Conservation (phyloP, 2,797 vertebrate genomes). For the Halcyon leucocephala region DNA sequence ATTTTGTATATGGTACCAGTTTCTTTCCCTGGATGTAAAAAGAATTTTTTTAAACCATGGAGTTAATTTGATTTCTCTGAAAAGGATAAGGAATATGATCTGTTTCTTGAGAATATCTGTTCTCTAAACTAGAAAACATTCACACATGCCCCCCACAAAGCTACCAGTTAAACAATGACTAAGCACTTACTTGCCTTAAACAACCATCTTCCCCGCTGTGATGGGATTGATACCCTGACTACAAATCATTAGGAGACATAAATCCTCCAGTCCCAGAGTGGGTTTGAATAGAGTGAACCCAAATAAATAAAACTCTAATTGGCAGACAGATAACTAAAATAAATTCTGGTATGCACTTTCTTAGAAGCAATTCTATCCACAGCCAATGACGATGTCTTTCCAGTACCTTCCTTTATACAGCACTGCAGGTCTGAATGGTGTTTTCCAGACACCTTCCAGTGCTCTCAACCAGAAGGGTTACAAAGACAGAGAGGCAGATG, state of each 20-base stretch:
- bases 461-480: background rate
- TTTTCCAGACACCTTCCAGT: background rate
- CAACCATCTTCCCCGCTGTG: background rate
- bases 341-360: background rate
- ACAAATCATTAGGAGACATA: background rate
- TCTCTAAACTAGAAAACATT: background rate
- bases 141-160: background rate
- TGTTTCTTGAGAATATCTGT: background rate
- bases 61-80: background rate
- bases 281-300: background rate
- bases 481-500: background rate
- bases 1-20: background rate
- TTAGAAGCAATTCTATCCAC: background rate
- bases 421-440: background rate
- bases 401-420: background rate
- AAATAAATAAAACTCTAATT: background rate
- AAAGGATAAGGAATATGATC: background rate
- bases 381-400: background rate
- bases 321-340: background rate
- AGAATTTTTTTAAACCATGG: background rate
- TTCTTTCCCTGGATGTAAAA: background rate
- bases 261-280: background rate
- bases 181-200: background rate
- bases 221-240: background rate
- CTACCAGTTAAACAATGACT: background rate